Base-by-base conservation (phyloP, 2,888 invertebrate genomes). In the Epirrhoe alternata region DNA sequence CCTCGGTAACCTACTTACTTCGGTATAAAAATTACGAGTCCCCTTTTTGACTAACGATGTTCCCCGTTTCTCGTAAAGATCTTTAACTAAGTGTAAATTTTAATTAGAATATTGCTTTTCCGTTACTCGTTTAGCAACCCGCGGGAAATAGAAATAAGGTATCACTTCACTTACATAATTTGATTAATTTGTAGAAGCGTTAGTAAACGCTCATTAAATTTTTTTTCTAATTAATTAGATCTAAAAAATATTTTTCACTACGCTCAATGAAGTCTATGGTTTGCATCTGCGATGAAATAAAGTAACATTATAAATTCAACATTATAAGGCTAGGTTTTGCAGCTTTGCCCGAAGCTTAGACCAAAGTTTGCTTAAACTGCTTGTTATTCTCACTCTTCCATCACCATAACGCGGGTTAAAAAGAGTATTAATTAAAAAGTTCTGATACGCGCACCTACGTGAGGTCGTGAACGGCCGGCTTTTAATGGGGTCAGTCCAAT, bases 401-500 rank as follows among this genome's bases (percentile, higher is more conserved):
- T 63, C 62, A 52, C 24, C 61, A 57, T 49, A 66, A 56, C 51
- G 52, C 30, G 54, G 54, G 61, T 53, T 61, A 54, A 61, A 61
- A 61, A 54, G 58, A 61, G 58, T 75, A 74, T 76, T 73, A 76
- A 66, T 66, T 66, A 66, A 66, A 66, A 74, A 78, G 74, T 73
- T 76, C 72, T 76, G 74, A 79, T 74, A 76, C 72, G 72, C 72
- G 71, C 49, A 58, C 57, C 57, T 69, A 77, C 76, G 76, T 74
- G 80, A 71, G 75, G 77, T 72, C 73, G 74, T 74, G 75, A 77
- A 77, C 77, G 76, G 76, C 66, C 74, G 78, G 78, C 79, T 82
- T 86, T 82, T 83, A 89, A 89, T 83, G 84, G 84, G 90, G 90
- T 88, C 92, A 87, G 84, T 79, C 86, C 90, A 90, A 92, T 92